Evolutionary conservation across 2,113 vertebrate species (phyloP).

Genomic region (Puffinus mauretanicus): DNA sequence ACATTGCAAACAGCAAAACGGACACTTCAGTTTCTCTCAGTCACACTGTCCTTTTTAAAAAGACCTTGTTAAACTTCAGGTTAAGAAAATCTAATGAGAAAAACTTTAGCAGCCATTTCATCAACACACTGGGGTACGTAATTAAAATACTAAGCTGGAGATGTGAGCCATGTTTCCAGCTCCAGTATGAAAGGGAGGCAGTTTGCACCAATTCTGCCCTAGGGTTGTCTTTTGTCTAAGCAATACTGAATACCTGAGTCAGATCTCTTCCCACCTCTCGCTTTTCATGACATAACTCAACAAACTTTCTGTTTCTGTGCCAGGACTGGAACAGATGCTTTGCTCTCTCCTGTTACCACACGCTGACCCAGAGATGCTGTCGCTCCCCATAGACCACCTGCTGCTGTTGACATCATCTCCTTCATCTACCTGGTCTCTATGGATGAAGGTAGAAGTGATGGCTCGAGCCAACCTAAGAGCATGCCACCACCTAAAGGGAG

Average conservation of each 20-base stretch:
- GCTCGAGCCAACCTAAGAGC: not conserved
- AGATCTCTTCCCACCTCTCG: not conserved
- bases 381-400: not conserved
- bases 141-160: not conserved
- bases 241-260: not conserved
- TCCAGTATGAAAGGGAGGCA: not conserved
- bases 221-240: not conserved
- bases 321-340: not conserved
- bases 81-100: not conserved
- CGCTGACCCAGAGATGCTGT: not conserved
- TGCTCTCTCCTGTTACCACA: not conserved
- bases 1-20: not conserved
- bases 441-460: not conserved
- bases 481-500: not conserved
- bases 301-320: not conserved
- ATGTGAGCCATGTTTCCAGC: not conserved
- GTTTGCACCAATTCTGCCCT: not conserved
- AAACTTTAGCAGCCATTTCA: not conserved
- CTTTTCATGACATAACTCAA: not conserved
- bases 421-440: not conserved
- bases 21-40: not conserved
- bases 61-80: not conserved
- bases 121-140: not conserved
- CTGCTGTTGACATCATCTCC: not conserved
- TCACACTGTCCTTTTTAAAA: not conserved